Conservation (phyloP, 2,113 vertebrate genomes). For the Epinephelus fuscoguttatus region DNA sequence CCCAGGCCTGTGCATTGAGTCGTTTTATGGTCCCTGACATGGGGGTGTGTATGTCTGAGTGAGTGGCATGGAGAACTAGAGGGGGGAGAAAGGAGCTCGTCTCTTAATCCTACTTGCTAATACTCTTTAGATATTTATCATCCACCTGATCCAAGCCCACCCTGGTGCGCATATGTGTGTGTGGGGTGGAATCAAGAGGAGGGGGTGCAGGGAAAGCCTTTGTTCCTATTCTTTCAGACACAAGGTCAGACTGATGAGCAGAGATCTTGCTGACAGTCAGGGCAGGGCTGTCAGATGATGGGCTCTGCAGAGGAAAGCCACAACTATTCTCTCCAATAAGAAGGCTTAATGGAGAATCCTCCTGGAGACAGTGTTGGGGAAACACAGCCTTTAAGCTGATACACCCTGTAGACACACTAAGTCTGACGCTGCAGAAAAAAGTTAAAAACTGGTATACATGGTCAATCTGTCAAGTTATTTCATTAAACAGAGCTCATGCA, state of each 20-base stretch:
- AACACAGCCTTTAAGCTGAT: constrained; percentile 34
- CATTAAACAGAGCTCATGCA: background rate
- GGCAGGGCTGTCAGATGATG: constrained; percentile 30
- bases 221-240: constrained; percentile 46
- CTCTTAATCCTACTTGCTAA: constrained; percentile 58
- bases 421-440: background rate
- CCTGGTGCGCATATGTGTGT: constrained; percentile 25
- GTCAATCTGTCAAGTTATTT: background rate
- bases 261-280: constrained; percentile 51
- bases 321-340: constrained; percentile 24
- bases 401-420: background rate
- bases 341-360: constrained; percentile 23
- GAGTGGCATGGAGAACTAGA: constrained; percentile 14
- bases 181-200: constrained; percentile 17
- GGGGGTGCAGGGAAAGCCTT: constrained; percentile 23
- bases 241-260: constrained; percentile 54
- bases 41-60: constrained; percentile 8
- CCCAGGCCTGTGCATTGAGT: constrained; percentile 35
- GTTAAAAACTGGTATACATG: background rate
- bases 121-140: constrained; percentile 56
- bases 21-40: constrained; percentile 45
- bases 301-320: constrained; percentile 19
- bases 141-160: constrained; percentile 55
- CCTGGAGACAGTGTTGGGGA: constrained; percentile 13
- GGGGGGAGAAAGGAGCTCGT: background rate